A percentile compares a stretch with the other conserved stretches of the same genome.
These are phyloP conservation scores for Cossypha niveicapilla DNA, from an alignment of 2,797 vertebrate species.

Conservation along the genomic window DNA sequence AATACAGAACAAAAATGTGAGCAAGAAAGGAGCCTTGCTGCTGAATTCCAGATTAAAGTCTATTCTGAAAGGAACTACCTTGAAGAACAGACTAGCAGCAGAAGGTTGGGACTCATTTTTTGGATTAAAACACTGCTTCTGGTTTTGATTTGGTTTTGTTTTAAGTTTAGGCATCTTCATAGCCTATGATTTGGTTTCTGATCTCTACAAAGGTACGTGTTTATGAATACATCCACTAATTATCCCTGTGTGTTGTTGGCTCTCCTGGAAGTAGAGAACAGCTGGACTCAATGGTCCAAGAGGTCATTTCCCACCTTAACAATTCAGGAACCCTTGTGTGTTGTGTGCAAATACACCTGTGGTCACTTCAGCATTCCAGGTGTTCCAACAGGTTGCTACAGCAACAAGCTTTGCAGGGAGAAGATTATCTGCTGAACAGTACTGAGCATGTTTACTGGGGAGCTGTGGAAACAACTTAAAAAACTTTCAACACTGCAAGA, in stretches of 20 bases:
- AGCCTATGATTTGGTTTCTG: not conserved
- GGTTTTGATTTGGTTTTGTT: not conserved
- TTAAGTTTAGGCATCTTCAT: not conserved
- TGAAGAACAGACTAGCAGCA: not conserved
- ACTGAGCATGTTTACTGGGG: not conserved
- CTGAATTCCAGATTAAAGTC: not conserved
- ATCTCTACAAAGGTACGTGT: not conserved
- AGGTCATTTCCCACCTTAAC: not conserved
- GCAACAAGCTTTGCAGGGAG: not conserved
- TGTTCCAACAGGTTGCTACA: conserved; percentile 23
- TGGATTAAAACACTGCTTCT: not conserved
- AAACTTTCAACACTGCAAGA: not conserved
- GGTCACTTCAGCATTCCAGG: not conserved
- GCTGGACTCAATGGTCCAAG: not conserved
- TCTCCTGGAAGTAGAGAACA: not conserved
- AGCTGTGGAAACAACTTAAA: not conserved
- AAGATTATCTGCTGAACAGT: not conserved
- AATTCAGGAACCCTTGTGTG: not conserved
- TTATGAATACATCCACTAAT: not conserved
- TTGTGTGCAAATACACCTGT: fast-evolving
- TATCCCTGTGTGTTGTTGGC: not conserved
- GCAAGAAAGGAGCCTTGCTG: not conserved
- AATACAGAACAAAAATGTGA: not conserved
- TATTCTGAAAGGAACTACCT: not conserved
- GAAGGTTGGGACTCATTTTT: not conserved